Base-by-base conservation (phyloP, 2,888 invertebrate species). In the Nysson spinosus region DNA sequence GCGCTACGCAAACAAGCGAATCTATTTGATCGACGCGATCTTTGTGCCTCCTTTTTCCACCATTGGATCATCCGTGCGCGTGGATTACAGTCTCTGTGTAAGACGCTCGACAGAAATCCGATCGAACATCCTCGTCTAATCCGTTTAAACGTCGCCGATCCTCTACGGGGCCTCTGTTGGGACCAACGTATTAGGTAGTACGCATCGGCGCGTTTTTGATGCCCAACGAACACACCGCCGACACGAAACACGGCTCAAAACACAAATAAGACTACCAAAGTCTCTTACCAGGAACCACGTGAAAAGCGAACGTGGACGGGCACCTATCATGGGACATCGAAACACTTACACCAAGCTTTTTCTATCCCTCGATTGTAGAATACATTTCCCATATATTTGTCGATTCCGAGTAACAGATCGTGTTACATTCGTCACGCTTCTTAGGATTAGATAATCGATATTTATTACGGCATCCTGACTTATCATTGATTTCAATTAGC, bases 141-240 rank as follows among this genome's bases (percentile, higher is more conserved):
- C 71, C 74, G 68, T 64, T 74, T 62, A 73, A 73, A 69, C 50
- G 47, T 55, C 42, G 43, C 54, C 55, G 39, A 30, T 42, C 42
- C 47, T n/a, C n/a, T n/a, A n/a, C n/a, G n/a, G n/a, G n/a, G n/a
- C n/a, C n/a, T n/a, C n/a, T n/a, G n/a, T n/a, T n/a, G n/a, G n/a
- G n/a, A 37, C 32, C 20, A 35, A 47, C 37, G 37, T 37, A 26
- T 68, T 58, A 56, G 47, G 37, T 30, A 28, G 54, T n/a, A 47
- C 26, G 56, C 50, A 51, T 30, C 62, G 62, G 39, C 12, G 44
- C 52, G 51, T 71, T 60, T 61, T 46, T 30, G 42, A 62, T 49
- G n/a, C n/a, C 49, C 40, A 51, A 32, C n/a, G 17, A 62, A 50
- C 46, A 26, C 34, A 30, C 44, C 50, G 46, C 49, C 24, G 12